These are phyloP conservation scores for Plestiodon gilberti DNA, from an alignment of 2,113 vertebrate species.

Conservation along the genomic window DNA sequence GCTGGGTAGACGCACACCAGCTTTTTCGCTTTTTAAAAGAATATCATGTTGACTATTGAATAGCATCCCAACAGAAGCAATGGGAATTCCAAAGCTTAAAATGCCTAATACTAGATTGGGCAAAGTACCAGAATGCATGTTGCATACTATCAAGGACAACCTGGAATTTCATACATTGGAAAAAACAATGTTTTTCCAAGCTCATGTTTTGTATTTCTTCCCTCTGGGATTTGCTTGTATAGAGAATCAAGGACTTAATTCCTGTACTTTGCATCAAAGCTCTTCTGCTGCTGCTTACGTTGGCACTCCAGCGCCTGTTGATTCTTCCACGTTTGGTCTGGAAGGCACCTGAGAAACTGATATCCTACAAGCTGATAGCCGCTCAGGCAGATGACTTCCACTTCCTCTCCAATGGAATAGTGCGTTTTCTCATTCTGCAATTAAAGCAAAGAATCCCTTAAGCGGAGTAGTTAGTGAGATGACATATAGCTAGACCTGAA, in stretches of 20 bases:
- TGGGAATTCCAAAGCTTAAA: not conserved
- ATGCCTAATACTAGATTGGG: not conserved
- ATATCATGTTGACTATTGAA: not conserved
- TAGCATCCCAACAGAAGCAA: not conserved
- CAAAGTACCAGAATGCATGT: not conserved
- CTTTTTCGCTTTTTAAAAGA: not conserved
- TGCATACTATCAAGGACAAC: not conserved
- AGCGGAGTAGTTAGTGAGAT: not conserved
- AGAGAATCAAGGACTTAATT: not conserved
- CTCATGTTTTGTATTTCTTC: not conserved
- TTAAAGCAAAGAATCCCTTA: not conserved
- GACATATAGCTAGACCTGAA: not conserved
- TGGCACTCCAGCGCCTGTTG: slow-evolving; percentile 70
- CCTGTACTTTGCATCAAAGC: not conserved
- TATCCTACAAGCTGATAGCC: slow-evolving; percentile 81
- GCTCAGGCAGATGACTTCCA: slow-evolving; percentile 82
- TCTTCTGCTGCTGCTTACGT: slow-evolving; percentile 69
- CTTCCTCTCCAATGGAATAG: slow-evolving; percentile 81
- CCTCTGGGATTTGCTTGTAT: not conserved
- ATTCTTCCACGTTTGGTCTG: slow-evolving; percentile 82
- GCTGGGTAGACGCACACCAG: not conserved
- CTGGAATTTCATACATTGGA: not conserved
- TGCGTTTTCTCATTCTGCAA: slow-evolving; percentile 81
- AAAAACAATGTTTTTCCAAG: not conserved
- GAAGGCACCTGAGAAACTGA: slow-evolving; percentile 81